These are phyloP conservation scores for Paracyclopina nana DNA, from an alignment of 1,140 invertebrate species.

Conservation along the genomic window DNA sequence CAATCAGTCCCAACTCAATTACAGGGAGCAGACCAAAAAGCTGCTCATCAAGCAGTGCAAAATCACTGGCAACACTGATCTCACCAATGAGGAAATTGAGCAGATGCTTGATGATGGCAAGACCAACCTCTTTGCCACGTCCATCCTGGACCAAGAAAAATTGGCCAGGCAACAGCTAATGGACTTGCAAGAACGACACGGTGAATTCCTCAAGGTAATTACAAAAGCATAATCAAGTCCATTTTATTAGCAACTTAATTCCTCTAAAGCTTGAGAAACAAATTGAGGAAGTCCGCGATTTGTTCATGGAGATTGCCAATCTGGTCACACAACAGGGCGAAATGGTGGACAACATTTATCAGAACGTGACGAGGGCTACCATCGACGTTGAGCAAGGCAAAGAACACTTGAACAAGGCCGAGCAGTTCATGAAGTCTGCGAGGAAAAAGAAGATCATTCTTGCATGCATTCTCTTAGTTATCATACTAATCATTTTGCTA, in stretches of 20 bases:
- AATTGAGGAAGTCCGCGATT: slow-evolving; percentile 4
- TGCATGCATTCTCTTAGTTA: not conserved
- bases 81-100: slow-evolving; percentile 1
- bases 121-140: slow-evolving; percentile 4
- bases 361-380: not conserved
- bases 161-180: slow-evolving; percentile 3
- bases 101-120: slow-evolving; percentile 10
- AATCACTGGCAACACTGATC: not conserved
- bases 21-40: not conserved
- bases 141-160: slow-evolving; percentile 11
- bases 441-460: slow-evolving; percentile 7
- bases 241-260: too few relatives aligned
- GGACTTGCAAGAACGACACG: slow-evolving; percentile 11
- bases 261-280: not conserved
- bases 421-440: not conserved
- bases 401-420: not conserved
- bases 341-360: slow-evolving; percentile 1
- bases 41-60: slow-evolving; percentile 6
- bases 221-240: too few relatives aligned
- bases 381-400: not conserved
- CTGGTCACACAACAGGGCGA: not conserved
- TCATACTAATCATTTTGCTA: not conserved
- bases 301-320: slow-evolving; percentile 13
- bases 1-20: slow-evolving; percentile 8
- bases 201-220: slow-evolving; percentile 12